These are phyloP conservation scores for Perognathus longimembris DNA, from an alignment of 2,113 vertebrate genomes.

Conservation along the genomic window DNA sequence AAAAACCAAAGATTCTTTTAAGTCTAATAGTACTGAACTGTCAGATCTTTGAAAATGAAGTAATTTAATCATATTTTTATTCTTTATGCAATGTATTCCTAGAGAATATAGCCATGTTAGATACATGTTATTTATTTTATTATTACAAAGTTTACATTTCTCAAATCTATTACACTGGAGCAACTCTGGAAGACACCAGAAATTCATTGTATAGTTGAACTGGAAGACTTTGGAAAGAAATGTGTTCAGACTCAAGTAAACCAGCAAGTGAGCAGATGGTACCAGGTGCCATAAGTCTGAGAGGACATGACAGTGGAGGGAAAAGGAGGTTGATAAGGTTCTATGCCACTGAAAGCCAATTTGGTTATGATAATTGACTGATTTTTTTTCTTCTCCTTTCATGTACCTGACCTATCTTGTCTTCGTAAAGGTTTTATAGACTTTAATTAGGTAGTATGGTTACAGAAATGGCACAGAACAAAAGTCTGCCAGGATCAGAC, in stretches of 20 bases:
- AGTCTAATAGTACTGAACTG: neutral
- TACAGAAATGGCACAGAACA: constrained; percentile 81
- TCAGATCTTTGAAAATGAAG: constrained; percentile 71
- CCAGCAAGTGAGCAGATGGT: constrained; percentile 21
- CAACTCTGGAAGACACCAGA: neutral
- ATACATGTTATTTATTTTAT: constrained; percentile 69
- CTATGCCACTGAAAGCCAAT: neutral
- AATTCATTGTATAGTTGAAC: constrained; percentile 27
- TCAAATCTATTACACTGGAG: constrained; percentile 1
- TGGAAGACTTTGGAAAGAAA: neutral
- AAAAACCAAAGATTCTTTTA: constrained; percentile 77
- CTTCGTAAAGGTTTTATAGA: constrained; percentile 84
- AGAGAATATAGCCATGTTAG: constrained; percentile 80
- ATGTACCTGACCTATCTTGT: constrained; percentile 80
- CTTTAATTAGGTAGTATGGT: constrained; percentile 84
- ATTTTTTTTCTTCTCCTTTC: constrained; percentile 77
- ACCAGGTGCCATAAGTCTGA: constrained; percentile 28
- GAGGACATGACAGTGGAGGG: neutral
- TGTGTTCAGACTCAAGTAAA: constrained; percentile 24
- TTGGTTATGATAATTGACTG: constrained; percentile 79
- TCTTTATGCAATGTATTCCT: constrained; percentile 78
- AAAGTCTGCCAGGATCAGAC: constrained; percentile 54
- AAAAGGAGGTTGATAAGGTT: constrained; percentile 63
- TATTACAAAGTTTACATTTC: neutral
- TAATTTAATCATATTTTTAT: constrained; percentile 81